A percentile compares a stretch with the other conserved stretches of the same genome.
These are phyloP conservation scores for Gymnoscopelus braueri DNA, from an alignment of 2,797 vertebrate species.

Conservation along the genomic window DNA sequence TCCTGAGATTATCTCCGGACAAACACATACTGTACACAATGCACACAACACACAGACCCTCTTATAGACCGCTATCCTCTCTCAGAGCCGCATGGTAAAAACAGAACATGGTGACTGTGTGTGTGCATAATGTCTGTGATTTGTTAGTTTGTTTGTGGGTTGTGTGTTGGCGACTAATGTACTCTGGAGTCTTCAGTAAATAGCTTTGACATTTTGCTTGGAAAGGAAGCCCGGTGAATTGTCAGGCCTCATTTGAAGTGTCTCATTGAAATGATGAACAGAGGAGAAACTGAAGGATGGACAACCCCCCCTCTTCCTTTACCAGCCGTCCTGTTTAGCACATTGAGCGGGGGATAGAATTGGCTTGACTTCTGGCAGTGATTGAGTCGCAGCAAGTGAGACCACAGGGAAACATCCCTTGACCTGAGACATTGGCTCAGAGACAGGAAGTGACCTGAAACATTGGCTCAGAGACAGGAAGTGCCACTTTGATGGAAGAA, in stretches of 20 bases:
- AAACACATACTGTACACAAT: no score
- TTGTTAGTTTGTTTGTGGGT: no score
- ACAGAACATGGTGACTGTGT: no score
- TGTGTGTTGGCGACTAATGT: background rate
- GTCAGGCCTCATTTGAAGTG: slow-evolving; percentile 25
- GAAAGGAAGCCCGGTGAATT: slow-evolving; percentile 26
- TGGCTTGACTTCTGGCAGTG: slow-evolving; percentile 29
- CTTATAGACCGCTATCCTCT: no score
- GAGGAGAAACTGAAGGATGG: slow-evolving; percentile 14
- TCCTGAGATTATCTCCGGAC: no score
- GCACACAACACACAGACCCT: no score
- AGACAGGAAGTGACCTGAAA: slow-evolving; percentile 22
- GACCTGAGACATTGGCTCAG: slow-evolving; percentile 4
- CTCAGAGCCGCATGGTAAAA: no score
- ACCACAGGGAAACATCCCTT: slow-evolving; percentile 19
- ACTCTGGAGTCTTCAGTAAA: slow-evolving; percentile 19
- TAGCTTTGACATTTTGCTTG: slow-evolving; percentile 37
- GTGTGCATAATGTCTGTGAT: background rate
- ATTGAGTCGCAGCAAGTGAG: slow-evolving; percentile 21
- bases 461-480: slow-evolving; percentile 21
- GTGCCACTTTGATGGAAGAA: slow-evolving; percentile 11
- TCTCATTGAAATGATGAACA: slow-evolving; percentile 17
- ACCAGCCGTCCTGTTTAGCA: slow-evolving; percentile 28
- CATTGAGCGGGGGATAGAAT: slow-evolving; percentile 20
- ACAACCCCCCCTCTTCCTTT: slow-evolving; percentile 23